Base-by-base conservation (phyloP, 1,140 invertebrate genomes). In the Dysdera silvatica region DNA sequence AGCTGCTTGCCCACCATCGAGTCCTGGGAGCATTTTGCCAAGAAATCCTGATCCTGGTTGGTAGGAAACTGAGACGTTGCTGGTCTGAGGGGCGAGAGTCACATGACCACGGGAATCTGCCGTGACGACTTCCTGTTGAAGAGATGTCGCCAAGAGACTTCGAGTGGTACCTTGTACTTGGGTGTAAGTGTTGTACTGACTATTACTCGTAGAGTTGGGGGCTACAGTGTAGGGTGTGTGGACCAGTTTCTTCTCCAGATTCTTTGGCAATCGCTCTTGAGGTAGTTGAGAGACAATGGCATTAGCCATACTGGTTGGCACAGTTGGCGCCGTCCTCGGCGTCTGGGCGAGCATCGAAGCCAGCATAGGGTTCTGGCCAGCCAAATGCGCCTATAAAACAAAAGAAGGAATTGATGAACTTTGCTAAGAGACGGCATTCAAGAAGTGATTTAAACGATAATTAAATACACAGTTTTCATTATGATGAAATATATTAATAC, bases 311-410 rank as follows among this genome's bases (percentile, higher is more conserved):
- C 59, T 63, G 5, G 70, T 70, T 10, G 68, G 68, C n/a, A 71
- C 65, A 14, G 63, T 35, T 41, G 70, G 65, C 20, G 68, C 51
- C 18, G 67, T 63, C 26, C 48, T 57, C 4, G 70, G 70, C 24
- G 71, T 71, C 43, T 69, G 67, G 26, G 71, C 69, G 26, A 72
- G 59, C 71, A 72, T 72, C 18, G 66, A 69, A n/a, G 69, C 68
- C n/a, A 72, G 56, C 71, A 72, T 72, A 24, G 71, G 71, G 58
- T 72, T 72, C 28, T 68, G 68, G 40, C 61, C 61, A 51, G 71
- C 71, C 43, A 72, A 60, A 40, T 68, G 63, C 8, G 55, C 66
- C 66, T 67, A 23, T 14, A 24, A 53, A 57, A 32, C 10, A 41
- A 40, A 16, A 29, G 26, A 40, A 55, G 41, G 12, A 10, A 8